Evolutionary conservation across 2,888 invertebrate genomes (phyloP), one percentile per base, ranked within the genome.

Genomic region (Diplazon laetatorius): DNA sequence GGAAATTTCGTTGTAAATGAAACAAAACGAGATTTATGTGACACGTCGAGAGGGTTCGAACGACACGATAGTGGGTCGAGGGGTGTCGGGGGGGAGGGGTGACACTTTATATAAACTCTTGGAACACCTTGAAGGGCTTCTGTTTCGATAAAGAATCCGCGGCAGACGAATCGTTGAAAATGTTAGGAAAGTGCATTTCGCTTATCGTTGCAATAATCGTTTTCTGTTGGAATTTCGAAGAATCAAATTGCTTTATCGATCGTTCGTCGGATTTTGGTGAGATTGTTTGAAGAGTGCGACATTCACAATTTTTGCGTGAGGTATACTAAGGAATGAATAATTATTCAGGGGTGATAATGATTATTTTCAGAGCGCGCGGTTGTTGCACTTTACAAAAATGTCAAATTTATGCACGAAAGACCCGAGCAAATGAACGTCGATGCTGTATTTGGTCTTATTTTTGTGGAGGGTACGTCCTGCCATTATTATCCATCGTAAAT

Each of bases 361-460:
- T 57, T 16, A 37, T 37, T 57, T 57, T n/a, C 35, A 78, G 78
- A 78, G 37, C 55, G 52, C 35, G 60, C 77, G 30, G 46, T 65
- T 1, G 3, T 68, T 5, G 80, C 83, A 1, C 70, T 91, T 5
- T 72, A 85, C 20, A 86, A 84, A 46, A 85, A 86, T 48, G 70
- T 91, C 0, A 76, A 85, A 66, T 91, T 89, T 39, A 85, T 91
- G 80, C 70, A 82, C 10, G 81, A 82, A n/a, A 88, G 89, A 78
- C 81, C 87, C 3, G 72, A 84, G 0, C 86, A 89, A 70, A 86
- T 91, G 85, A 91, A 91, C 81, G 70, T 89, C 1, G 91, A 91
- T 78, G 88, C 87, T 5, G 82, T 87, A 48, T 89, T 91, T 30
- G 91, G 91, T 6, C 77, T 91, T 6, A 87, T 89, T 16, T 82